Percentiles rank a stretch among this genome's conserved stretches.
Evolutionary conservation across 2,797 vertebrate species (phyloP).

Genomic region (Octomys mimax): DNA sequence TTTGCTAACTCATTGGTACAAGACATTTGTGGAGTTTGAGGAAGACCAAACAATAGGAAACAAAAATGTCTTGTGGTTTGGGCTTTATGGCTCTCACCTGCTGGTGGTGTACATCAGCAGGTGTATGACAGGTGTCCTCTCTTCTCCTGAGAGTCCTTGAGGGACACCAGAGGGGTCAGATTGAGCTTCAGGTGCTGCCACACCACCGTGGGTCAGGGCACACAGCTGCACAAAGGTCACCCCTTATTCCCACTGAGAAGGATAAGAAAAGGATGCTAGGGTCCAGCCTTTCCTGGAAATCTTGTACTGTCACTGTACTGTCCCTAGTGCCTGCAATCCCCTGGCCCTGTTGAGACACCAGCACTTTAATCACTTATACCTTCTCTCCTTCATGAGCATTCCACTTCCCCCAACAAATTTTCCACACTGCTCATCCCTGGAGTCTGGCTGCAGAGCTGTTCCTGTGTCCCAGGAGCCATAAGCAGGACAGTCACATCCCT

Average conservation of each 20-base stretch:
- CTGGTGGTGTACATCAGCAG: neutral
- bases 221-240: neutral
- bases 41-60: neutral
- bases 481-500: neutral
- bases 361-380: neutral
- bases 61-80: neutral
- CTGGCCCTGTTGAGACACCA: neutral
- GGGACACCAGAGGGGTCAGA: neutral
- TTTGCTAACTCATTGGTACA: neutral
- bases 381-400: neutral
- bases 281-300: neutral
- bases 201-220: neutral
- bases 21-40: neutral
- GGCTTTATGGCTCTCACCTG: neutral
- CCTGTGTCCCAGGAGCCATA: neutral
- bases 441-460: neutral
- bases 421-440: neutral
- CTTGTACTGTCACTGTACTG: no score
- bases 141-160: neutral
- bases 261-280: neutral
- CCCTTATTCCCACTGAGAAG: neutral
- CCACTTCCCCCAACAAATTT: neutral
- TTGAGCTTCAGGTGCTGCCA: neutral
- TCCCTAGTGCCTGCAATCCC: neutral
- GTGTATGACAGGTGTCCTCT: neutral